phyloP scores from a whole-genome alignment of 2,797 vertebrate genomes.

The Gobionotothen gibberifrons region DNA sequence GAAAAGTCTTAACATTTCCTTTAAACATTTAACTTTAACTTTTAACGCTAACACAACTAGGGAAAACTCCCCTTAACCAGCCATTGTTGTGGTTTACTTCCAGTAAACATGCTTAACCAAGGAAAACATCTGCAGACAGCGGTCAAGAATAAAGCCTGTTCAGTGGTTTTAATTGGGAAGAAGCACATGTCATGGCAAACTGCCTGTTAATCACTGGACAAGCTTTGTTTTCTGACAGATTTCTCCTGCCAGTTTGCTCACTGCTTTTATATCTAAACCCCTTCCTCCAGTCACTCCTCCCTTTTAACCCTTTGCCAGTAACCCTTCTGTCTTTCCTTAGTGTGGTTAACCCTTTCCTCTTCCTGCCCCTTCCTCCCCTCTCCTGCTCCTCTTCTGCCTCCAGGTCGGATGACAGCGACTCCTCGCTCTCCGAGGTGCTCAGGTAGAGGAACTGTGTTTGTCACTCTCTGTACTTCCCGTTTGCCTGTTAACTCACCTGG shows the following conservation, averaged over 20 bases:
- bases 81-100: conserved; percentile 19
- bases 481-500: conserved; percentile 81
- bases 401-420: conserved; percentile 99
- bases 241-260: conserved; percentile 58
- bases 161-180: conserved; percentile 27
- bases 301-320: conserved; percentile 72
- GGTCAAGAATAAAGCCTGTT: conserved; percentile 52
- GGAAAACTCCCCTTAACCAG: conserved; percentile 20
- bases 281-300: conserved; percentile 54
- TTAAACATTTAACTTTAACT: conserved; percentile 15
- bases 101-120: conserved; percentile 36
- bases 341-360: conserved; percentile 80
- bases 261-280: conserved; percentile 57
- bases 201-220: conserved; percentile 32
- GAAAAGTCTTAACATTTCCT: conserved; percentile 23
- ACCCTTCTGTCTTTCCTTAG: conserved; percentile 77
- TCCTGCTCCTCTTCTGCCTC: conserved; percentile 96
- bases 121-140: conserved; percentile 37
- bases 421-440: conserved; percentile 99
- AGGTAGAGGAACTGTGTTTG: conserved; percentile 94
- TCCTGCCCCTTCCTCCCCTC: conserved; percentile 59
- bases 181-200: conserved; percentile 6
- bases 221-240: conserved; percentile 52
- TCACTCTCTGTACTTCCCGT: conserved; percentile 75
- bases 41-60: conserved; percentile 10